Evolutionary conservation across 2,888 invertebrate species (phyloP).

Genomic region (Perithous albicinctus): DNA sequence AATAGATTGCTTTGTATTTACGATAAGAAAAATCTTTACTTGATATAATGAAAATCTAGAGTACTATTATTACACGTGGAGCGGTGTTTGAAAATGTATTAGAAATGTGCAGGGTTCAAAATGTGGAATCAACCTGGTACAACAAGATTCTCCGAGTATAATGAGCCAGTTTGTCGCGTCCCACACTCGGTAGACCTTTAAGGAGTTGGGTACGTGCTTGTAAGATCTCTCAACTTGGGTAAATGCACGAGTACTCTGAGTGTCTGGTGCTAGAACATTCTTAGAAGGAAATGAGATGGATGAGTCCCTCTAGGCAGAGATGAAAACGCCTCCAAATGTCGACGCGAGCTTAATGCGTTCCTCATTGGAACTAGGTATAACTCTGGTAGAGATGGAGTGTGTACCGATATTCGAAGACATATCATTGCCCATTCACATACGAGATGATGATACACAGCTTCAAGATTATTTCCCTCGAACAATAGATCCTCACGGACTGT

Average conservation of each 20-base stretch:
- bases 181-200: slow-evolving; percentile 27
- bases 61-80: background rate
- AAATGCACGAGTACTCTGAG: slow-evolving; percentile 45
- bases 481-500: background rate
- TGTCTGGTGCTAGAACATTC: slow-evolving; percentile 35
- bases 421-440: slow-evolving; percentile 1
- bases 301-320: slow-evolving; percentile 18
- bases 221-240: slow-evolving; percentile 53
- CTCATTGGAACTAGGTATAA: slow-evolving; percentile 29
- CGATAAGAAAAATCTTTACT: too few species aligned
- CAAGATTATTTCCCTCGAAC: slow-evolving; percentile 1
- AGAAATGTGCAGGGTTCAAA: background rate
- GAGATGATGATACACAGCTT: slow-evolving; percentile 14
- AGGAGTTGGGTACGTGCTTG: slow-evolving; percentile 31
- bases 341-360: slow-evolving; percentile 60
- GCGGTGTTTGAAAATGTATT: background rate
- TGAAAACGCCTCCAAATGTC: slow-evolving; percentile 26
- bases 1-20: background rate
- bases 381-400: slow-evolving; percentile 23
- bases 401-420: background rate
- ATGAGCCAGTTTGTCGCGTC: slow-evolving; percentile 37
- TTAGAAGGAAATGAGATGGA: slow-evolving; percentile 17
- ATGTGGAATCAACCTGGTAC: background rate
- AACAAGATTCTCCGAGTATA: slow-evolving; percentile 31
- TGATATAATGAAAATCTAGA: background rate